A percentile compares a stretch with the other conserved stretches of the same genome.
Evolutionary conservation across 2,113 vertebrate species (phyloP).

Genomic region (Anseranas semipalmata): DNA sequence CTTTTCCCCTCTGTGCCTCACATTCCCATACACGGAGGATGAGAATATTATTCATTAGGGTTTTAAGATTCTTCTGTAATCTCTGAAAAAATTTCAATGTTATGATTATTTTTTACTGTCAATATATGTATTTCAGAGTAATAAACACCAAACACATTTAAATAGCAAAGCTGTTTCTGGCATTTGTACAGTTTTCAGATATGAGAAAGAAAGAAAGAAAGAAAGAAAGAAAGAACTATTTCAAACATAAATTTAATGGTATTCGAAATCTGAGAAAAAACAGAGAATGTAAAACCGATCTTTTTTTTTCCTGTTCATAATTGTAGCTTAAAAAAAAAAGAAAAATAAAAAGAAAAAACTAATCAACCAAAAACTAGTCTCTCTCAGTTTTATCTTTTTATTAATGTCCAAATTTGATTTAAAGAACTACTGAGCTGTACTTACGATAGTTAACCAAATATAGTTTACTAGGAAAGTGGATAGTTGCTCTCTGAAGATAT

Average conservation of each 20-base stretch:
- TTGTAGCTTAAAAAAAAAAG: not conserved
- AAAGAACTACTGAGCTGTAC: not conserved
- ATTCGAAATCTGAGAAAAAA: conserved; percentile 8
- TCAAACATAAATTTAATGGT: not conserved
- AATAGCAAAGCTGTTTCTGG: not conserved
- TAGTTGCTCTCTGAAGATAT: not conserved
- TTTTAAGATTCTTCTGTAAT: not conserved
- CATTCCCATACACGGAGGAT: not conserved
- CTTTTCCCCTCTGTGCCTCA: not conserved
- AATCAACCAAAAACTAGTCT: not conserved
- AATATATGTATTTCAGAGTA: not conserved
- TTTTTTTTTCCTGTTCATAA: not conserved
- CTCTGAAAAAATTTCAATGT: not conserved
- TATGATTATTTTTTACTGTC: not conserved
- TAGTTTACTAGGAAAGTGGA: not conserved
- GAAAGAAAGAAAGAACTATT: not conserved
- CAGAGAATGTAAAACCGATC: not conserved
- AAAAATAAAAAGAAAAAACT: not conserved
- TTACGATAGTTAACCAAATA: not conserved
- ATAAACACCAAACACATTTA: not conserved
- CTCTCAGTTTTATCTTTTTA: not conserved
- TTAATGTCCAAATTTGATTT: not conserved
- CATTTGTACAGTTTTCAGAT: not conserved
- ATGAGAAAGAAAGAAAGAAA: not conserved
- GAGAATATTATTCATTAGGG: not conserved